Conservation (phyloP, 2,888 invertebrate genomes). For the Leucophora obtusa region DNA sequence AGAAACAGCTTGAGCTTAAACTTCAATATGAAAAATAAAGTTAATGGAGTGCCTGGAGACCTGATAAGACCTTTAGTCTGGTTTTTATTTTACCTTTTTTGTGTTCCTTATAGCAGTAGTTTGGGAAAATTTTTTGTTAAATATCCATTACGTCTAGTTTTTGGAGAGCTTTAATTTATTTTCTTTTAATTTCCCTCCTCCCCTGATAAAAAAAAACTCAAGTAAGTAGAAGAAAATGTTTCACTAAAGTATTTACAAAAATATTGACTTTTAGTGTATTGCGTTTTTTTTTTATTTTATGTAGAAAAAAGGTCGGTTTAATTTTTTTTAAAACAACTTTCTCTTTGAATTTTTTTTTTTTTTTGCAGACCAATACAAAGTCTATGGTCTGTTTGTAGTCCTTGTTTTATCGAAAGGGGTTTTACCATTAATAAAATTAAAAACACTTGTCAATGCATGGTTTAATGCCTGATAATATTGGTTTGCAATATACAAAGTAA, state of each 20-base stretch:
- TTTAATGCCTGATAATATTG: constrained; percentile 62
- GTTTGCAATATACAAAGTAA: constrained; percentile 54
- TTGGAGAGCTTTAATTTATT: constrained; percentile 49
- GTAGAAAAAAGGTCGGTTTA: constrained; percentile 8
- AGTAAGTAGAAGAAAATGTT: constrained; percentile 16
- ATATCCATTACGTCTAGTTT: constrained; percentile 34
- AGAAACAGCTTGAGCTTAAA: constrained; percentile 1
- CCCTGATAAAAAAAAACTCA: background rate
- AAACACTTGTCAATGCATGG: constrained; percentile 61
- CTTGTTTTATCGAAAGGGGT: constrained; percentile 27
- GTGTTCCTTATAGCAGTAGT: background rate
- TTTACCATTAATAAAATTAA: constrained; percentile 63
- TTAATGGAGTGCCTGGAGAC: constrained; percentile 60
- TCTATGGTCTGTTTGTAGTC: background rate
- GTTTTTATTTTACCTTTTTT: background rate
- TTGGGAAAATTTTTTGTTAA: constrained; percentile 5
- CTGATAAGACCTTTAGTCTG: constrained; percentile 52
- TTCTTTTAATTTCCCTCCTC: constrained; percentile 20
- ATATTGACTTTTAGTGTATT: constrained; percentile 61
- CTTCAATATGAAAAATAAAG: constrained; percentile 44
- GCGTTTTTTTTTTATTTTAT: constrained; percentile 31
- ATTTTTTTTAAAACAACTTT: constrained; percentile 29
- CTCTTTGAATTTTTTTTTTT: constrained; percentile 49
- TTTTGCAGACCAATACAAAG: constrained; percentile 3
- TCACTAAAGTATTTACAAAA: constrained; percentile 52